A percentile compares a stretch with the other conserved stretches of the same genome.
phyloP scores from a whole-genome alignment of 30 jellyfish, hydroid and myxozoan species.

The Turritopsis rubra region DNA sequence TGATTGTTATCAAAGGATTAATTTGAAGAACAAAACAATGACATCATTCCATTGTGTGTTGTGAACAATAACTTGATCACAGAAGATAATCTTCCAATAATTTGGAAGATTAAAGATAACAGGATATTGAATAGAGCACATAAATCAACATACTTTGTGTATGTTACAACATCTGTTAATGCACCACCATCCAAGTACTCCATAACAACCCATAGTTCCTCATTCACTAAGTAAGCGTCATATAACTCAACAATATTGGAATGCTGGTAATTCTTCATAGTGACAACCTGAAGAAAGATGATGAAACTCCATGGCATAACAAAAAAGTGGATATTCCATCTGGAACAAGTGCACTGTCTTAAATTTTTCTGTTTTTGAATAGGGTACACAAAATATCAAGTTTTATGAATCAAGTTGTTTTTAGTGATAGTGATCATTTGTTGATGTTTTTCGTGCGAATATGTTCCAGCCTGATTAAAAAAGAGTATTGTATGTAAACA shows the following conservation, averaged over 20 bases:
- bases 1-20: neutral
- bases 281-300: constrained; percentile 79
- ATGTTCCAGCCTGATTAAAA: no score
- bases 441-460: no score
- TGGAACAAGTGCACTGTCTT: neutral
- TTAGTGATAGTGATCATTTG: no score
- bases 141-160: constrained; percentile 59
- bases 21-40: neutral
- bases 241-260: constrained; percentile 81
- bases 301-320: no score
- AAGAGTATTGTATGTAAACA: no score
- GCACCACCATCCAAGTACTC: constrained; percentile 98
- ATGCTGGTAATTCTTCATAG: constrained; percentile 82
- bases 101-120: no score
- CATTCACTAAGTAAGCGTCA: constrained; percentile 84
- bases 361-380: neutral
- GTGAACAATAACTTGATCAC: no score
- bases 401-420: neutral
- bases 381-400: neutral
- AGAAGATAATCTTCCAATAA: no score
- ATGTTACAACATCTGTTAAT: constrained; percentile 74
- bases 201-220: constrained; percentile 95
- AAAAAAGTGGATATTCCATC: no score
- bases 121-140: no score
- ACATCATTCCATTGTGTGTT: no score